Base-by-base conservation (phyloP, 2,113 vertebrate genomes). In the Chloebia gouldiae region DNA sequence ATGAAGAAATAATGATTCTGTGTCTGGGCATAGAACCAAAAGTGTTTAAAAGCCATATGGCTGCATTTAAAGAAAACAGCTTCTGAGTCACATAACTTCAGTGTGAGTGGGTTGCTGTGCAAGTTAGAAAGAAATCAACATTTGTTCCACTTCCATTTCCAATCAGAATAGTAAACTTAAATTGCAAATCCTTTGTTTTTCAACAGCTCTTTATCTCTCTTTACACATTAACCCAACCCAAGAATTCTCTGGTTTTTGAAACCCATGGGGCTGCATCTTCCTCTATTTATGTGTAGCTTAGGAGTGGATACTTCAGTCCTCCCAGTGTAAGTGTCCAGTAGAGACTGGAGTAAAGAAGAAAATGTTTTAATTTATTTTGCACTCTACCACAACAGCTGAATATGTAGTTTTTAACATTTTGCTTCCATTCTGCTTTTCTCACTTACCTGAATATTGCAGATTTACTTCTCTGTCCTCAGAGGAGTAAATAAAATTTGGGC, bases 1-100 rank as follows among this genome's bases (percentile, higher is more conserved):
- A 86, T 25, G 37, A 82, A 88, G 35, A 80, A 88, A 66, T 88
- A 88, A 50, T 88, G 81, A 80, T 90, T 88, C 25, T 89, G 66
- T 86, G 27, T 73, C 79, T 93, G 71, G 92, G 95, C 82, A 47
- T 50, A 4, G 37, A 92, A 95, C 60, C 91, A 96, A 88, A 77
- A 75, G 60, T 65, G 19, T 73, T 95, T 70, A 73, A 93, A 97
- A 97, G 86, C 94, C 96, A 90, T 97, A 96, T 96, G 96, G 91
- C 68, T 92, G 19, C 91, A 66, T 78, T 86, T 96, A 93, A 94
- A 86, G 91, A 51, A 93, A 92, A 94, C 88, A 90, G 80, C 63
- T 94, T 97, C 79, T 81, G 86, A 95, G 50, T 90, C 88, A 44
- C 5, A 7, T 35, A 93, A 94, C 92, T 97, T 94, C 50, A 95